A percentile compares a stretch with the other conserved stretches of the same genome.
These are phyloP conservation scores for Micrastur ruficollis DNA, from an alignment of 2,797 vertebrate species.

Conservation along the genomic window DNA sequence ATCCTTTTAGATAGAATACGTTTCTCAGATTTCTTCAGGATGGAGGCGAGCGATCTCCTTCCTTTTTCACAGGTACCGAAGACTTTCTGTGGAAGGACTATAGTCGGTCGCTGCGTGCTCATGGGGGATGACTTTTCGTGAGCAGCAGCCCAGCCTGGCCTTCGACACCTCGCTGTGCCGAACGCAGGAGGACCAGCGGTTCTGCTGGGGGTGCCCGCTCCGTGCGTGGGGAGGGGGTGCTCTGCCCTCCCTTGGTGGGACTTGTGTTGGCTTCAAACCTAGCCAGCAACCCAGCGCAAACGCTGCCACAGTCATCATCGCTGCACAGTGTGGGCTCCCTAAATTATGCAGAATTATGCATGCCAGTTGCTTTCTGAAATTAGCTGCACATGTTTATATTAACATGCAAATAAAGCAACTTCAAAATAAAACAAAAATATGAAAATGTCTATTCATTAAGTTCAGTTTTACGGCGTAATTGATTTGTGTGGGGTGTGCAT, in stretches of 20 bases:
- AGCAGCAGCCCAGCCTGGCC: not conserved
- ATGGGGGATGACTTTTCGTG: accelerated
- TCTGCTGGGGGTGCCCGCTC: accelerated
- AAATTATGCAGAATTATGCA: accelerated
- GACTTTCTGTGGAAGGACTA: accelerated
- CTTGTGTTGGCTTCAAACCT: accelerated
- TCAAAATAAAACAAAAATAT: slow-evolving; percentile 17
- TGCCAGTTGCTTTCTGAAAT: not conserved
- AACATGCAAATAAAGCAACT: slow-evolving; percentile 28
- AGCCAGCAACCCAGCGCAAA: no score
- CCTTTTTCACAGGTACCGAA: accelerated
- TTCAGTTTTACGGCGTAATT: slow-evolving; percentile 22
- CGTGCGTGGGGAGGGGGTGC: accelerated
- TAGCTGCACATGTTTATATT: not conserved
- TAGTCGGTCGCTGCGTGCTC: accelerated
- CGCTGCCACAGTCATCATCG: accelerated
- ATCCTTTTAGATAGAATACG: accelerated
- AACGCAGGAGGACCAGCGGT: accelerated
- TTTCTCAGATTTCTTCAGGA: accelerated
- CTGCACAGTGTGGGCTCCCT: accelerated
- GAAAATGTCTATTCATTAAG: slow-evolving; percentile 25
- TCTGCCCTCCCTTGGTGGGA: not conserved
- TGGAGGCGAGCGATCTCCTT: accelerated
- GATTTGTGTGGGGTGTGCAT: not conserved
- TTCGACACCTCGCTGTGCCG: accelerated